Percentiles rank a stretch among this genome's conserved stretches.
Conservation (phyloP, 2,113 vertebrate genomes). For the Scytalopus superciliaris region DNA sequence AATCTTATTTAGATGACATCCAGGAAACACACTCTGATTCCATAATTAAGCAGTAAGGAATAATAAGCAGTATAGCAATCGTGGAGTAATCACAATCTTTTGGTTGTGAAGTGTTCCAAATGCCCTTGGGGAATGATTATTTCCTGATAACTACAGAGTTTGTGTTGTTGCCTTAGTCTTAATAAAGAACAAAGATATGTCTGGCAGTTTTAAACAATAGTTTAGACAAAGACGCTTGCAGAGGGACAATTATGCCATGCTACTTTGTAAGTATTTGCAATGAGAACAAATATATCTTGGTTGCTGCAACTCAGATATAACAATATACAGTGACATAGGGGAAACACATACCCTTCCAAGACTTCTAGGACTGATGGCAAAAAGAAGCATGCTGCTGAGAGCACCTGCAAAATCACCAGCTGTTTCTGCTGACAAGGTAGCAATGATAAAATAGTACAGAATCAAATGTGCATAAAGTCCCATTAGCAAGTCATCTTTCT, state of each 20-base stretch:
- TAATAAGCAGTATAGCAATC: slow-evolving; percentile 55
- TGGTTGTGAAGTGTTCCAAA: slow-evolving; percentile 57
- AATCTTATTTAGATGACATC: neutral
- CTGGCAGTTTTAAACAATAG: slow-evolving; percentile 53
- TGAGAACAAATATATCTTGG: neutral
- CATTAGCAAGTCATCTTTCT: neutral
- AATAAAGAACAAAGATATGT: slow-evolving; percentile 56
- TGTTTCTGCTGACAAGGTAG: neutral
- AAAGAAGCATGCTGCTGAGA: neutral
- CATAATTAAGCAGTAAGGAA: slow-evolving; percentile 66
- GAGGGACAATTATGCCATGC: neutral
- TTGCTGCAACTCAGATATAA: neutral
- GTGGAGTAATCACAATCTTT: slow-evolving; percentile 58
- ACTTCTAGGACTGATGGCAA: neutral
- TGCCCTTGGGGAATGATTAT: slow-evolving; percentile 58
- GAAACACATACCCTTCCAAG: neutral
- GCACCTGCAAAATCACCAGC: neutral
- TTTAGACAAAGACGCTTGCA: slow-evolving; percentile 35
- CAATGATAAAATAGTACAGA: neutral
- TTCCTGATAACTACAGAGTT: slow-evolving; percentile 52
- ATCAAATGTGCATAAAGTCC: neutral
- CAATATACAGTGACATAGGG: accelerated
- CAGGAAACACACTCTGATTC: slow-evolving; percentile 10
- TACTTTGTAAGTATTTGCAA: neutral
- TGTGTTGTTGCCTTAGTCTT: slow-evolving; percentile 30